phyloP scores from a whole-genome alignment of 1,140 invertebrate species.

The Papilio aristodemus region DNA sequence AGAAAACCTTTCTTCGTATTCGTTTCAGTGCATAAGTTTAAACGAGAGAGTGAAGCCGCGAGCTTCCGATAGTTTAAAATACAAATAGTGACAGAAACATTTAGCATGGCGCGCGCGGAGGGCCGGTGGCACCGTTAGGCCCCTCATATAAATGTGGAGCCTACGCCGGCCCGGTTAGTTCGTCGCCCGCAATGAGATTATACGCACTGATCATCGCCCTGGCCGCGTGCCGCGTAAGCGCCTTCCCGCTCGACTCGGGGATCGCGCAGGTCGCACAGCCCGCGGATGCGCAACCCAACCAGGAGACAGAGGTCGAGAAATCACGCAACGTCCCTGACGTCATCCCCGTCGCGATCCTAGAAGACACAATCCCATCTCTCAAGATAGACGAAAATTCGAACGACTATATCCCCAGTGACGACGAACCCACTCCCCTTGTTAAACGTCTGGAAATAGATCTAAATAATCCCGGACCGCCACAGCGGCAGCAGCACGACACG shows the following conservation, averaged over 20 bases:
- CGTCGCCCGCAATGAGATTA: constrained; percentile 58
- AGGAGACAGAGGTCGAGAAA: constrained; percentile 50
- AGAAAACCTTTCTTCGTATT: constrained; percentile 9
- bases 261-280: constrained; percentile 42
- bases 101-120: constrained; percentile 47
- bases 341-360: constrained; percentile 46
- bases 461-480: constrained; percentile 63
- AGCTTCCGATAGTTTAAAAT: constrained; percentile 46
- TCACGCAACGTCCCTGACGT: constrained; percentile 43
- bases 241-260: constrained; percentile 52
- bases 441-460: constrained; percentile 58
- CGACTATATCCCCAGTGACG: constrained; percentile 49
- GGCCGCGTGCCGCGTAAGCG: constrained; percentile 51
- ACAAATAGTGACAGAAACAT: constrained; percentile 71
- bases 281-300: constrained; percentile 44
- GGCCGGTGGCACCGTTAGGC: constrained; percentile 60
- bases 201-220: constrained; percentile 54
- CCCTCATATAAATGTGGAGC: constrained; percentile 58
- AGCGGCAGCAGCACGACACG: constrained; percentile 68
- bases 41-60: constrained; percentile 38
- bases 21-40: constrained; percentile 20
- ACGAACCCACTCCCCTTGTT: constrained; percentile 43
- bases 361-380: constrained; percentile 41
- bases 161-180: constrained; percentile 49
- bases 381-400: constrained; percentile 55